phyloP scores from a whole-genome alignment of 2,797 vertebrate genomes.

The Hemitrygon akajei region DNA sequence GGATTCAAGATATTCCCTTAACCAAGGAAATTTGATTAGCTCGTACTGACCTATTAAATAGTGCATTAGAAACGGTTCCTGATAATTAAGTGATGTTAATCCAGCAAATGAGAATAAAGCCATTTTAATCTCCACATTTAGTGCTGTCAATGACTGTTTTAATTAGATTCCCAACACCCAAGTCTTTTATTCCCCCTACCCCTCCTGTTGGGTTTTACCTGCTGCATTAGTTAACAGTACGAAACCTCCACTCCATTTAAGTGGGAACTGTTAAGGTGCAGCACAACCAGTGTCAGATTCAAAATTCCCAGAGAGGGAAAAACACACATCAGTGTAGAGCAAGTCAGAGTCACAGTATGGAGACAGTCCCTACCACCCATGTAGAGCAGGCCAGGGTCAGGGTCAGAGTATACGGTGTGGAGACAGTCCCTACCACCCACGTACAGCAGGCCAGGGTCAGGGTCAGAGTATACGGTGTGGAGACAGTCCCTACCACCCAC shows the following conservation, averaged over 20 bases:
- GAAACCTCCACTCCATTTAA: not conserved
- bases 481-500: no score
- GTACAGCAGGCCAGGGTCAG: no score
- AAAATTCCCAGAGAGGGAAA: not conserved
- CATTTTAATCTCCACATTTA: not conserved
- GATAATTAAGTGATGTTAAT: not conserved
- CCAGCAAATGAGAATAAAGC: not conserved
- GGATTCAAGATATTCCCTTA: not conserved
- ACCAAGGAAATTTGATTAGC: constrained; percentile 17
- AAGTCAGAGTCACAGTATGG: no score
- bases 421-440: no score
- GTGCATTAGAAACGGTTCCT: not conserved
- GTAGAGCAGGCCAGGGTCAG: no score
- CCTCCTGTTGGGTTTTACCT: no score
- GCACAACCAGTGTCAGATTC: not conserved
- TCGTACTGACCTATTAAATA: not conserved
- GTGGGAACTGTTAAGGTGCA: not conserved
- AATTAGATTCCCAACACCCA: not conserved
- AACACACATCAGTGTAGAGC: not conserved
- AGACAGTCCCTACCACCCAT: no score
- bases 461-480: no score
- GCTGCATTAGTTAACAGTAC: not conserved
- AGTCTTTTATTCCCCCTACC: not conserved
- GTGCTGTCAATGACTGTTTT: not conserved
- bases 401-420: no score